A percentile compares a stretch with the other conserved stretches of the same genome.
Evolutionary conservation across 2,888 invertebrate species (phyloP).

Genomic region (Synanthedon andrenaeformis): DNA sequence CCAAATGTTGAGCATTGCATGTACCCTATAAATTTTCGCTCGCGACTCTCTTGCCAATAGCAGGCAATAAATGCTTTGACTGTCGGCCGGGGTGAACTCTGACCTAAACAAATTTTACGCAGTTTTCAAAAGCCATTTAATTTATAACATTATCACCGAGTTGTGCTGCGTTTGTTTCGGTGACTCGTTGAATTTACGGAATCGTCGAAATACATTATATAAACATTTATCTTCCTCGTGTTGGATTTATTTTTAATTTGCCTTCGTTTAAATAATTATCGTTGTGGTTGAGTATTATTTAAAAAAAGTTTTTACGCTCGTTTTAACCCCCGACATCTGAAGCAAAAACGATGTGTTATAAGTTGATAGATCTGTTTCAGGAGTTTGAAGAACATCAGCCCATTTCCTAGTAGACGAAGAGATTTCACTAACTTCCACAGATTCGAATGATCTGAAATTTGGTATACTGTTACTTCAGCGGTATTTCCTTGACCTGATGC

Average conservation of each 20-base stretch:
- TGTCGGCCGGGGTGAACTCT: constrained; percentile 16
- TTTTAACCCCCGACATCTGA: no score
- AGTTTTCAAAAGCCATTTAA: constrained; percentile 8
- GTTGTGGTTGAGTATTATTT: no score
- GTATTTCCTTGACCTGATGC: no score
- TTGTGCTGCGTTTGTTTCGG: background rate
- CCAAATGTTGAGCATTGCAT: constrained; percentile 36
- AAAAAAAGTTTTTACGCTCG: no score
- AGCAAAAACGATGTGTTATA: no score
- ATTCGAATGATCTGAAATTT: no score
- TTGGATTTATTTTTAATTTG: background rate
- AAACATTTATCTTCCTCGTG: background rate
- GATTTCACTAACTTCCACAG: no score
- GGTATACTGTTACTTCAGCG: no score
- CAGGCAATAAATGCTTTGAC: constrained; percentile 30
- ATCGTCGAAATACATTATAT: background rate
- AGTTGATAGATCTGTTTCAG: no score
- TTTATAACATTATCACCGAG: background rate
- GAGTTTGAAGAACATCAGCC: no score
- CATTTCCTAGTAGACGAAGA: no score
- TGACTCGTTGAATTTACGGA: background rate
- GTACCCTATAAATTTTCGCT: constrained; percentile 34
- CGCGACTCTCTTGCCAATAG: constrained; percentile 33
- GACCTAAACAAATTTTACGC: constrained; percentile 15
- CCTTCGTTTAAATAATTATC: background rate